These are phyloP conservation scores for Heliocidaris erythrogramma DNA, from an alignment of 35 echinoderm and acorn worm genomes.

Conservation along the genomic window DNA sequence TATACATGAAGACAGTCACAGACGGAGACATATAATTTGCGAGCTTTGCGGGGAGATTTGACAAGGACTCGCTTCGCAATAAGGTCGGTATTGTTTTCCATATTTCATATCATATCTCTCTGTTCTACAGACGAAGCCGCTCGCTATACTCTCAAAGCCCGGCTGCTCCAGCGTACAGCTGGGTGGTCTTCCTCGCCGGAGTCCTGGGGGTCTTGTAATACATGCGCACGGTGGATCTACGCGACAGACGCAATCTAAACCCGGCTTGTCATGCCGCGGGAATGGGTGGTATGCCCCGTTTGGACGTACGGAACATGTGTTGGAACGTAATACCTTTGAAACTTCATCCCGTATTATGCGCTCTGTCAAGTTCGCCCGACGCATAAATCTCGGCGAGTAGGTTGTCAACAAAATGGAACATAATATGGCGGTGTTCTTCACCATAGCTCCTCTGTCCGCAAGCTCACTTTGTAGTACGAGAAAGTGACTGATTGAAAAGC, in stretches of 20 bases:
- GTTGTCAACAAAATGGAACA: constrained; percentile 32
- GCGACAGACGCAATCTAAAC: constrained; percentile 39
- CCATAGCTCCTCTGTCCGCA: neutral
- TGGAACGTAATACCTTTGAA: constrained; percentile 45
- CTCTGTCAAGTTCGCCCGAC: constrained; percentile 32
- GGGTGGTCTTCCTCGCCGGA: constrained; percentile 30
- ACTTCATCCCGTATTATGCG: constrained; percentile 49
- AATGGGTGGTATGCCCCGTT: constrained; percentile 17
- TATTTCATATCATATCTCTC: constrained; percentile 43
- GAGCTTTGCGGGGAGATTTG: neutral
- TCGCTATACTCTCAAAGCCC: neutral
- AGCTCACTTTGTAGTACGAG: constrained; percentile 2
- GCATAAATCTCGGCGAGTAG: constrained; percentile 25
- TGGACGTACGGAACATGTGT: constrained; percentile 34
- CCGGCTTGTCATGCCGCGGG: neutral
- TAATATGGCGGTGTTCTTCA: constrained; percentile 12
- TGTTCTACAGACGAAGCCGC: neutral
- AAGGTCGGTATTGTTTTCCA: constrained; percentile 34
- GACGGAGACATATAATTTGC: neutral
- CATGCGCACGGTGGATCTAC: neutral
- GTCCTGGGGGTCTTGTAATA: constrained; percentile 47
- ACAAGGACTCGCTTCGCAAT: neutral
- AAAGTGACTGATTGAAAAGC: neutral
- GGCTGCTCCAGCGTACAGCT: neutral
- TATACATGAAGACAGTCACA: neutral